Evolutionary conservation across 2,888 invertebrate species (phyloP).

Genomic region (Lottia scabra): DNA sequence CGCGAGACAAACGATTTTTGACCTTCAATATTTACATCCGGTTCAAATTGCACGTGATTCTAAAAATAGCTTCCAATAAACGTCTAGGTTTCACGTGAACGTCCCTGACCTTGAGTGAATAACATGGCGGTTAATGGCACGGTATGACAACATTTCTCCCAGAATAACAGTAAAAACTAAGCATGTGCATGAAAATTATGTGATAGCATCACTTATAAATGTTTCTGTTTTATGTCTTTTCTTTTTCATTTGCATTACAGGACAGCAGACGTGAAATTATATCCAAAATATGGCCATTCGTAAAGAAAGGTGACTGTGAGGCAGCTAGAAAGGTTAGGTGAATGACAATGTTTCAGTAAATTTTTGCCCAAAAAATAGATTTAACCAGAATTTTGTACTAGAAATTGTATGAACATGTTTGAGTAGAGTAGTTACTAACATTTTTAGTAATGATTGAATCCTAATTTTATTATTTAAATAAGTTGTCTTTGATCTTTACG

Average conservation of each 20-base stretch:
- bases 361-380: too few relatives aligned
- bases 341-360: background rate
- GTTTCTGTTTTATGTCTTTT: background rate
- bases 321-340: conserved; percentile 47
- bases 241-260: conserved; percentile 37
- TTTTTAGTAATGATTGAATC: too few relatives aligned
- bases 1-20: conserved; percentile 9
- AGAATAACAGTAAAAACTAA: background rate
- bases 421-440: too few relatives aligned
- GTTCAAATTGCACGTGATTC: conserved; percentile 19
- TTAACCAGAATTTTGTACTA: too few relatives aligned
- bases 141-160: conserved; percentile 21
- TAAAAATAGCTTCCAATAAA: conserved; percentile 20
- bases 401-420: too few relatives aligned
- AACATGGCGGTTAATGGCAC: conserved; percentile 39
- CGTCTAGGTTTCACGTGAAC: conserved; percentile 20
- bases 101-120: conserved; percentile 34
- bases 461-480: too few relatives aligned
- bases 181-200: background rate
- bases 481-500: too few relatives aligned
- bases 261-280: conserved; percentile 40
- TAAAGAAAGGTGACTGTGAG: conserved; percentile 49
- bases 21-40: conserved; percentile 22
- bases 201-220: background rate
- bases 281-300: conserved; percentile 50